Conservation (phyloP, 2,888 invertebrate species). For the Tachina lurida region DNA sequence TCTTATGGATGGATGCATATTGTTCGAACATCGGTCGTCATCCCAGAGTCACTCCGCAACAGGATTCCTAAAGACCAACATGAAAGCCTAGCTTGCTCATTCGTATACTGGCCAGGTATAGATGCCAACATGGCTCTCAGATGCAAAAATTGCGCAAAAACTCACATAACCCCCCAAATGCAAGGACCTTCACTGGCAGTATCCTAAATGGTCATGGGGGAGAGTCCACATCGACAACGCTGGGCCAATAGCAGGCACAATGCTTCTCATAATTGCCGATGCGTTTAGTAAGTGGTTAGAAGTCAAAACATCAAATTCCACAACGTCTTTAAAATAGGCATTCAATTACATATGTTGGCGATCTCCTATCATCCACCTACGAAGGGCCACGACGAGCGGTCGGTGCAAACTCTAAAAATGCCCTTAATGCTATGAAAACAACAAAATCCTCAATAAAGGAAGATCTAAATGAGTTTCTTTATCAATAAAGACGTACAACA, state of each 20-base stretch:
- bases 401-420: slow-evolving; percentile 6
- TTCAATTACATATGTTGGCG: neutral
- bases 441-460: neutral
- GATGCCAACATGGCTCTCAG: too few species aligned
- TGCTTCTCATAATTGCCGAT: too few species aligned
- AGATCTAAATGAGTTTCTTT: slow-evolving; percentile 5
- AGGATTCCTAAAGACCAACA: too few species aligned
- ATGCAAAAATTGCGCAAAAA: too few species aligned
- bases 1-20: slow-evolving; percentile 37
- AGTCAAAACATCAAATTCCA: neutral
- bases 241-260: too few species aligned
- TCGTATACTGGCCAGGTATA: too few species aligned
- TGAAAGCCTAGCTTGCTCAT: too few species aligned
- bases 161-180: too few species aligned
- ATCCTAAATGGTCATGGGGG: too few species aligned
- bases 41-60: too few species aligned
- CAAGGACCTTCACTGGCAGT: too few species aligned
- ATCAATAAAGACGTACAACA: neutral
- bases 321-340: neutral
- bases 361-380: neutral
- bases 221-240: too few species aligned
- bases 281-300: neutral
- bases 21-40: slow-evolving; percentile 26
- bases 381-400: neutral
- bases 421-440: neutral